Base-by-base conservation (phyloP, 2,888 invertebrate genomes). In the Parasteatoda lunata region DNA sequence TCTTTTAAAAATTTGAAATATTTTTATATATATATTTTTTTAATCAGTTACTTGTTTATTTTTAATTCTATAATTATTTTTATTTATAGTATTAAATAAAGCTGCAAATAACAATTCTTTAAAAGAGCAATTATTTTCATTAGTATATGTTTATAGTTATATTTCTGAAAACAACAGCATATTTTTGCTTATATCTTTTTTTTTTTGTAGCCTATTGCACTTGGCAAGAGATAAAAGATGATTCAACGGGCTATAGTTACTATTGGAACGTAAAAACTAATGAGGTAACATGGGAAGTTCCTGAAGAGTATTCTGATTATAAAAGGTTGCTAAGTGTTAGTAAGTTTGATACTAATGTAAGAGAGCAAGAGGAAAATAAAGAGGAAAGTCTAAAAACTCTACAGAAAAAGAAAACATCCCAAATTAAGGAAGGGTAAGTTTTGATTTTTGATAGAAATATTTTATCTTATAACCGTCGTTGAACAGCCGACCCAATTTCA, bases 161-260 rank as follows among this genome's bases (percentile, higher is more conserved):
- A 30, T 30, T 30, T 30, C 30, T 30, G 30, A 30, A 30, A 30
- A 30, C 1, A 30, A 30, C 30, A 30, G 30, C 30, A 30, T 30
- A 30, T 30, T 30, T 0, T 0, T 30, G 30, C 30, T 30, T 30
- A 30, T 30, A 30, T 30, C 30, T 30, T 30, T 30, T 30, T 30
- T n/a, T 30, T 30, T 30, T 30, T 30, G 30, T 59, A 47, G n/a
- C 49, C 49, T 72, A 59, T n/a, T 87, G 82, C 51, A 9, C 77
- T 7, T 95, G 95, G 95, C 93, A 95, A 93, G 94, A 94, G 91
- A 94, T 94, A 90, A 93, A 92, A 89, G 94, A 94, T 90, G 93
- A 94, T 90, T 92, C 92, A 13, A 93, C 94, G 1, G 94, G 94
- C 3, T 94, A 93, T 91, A 92, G 94, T 1, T 95, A 95, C 91